phyloP scores from a whole-genome alignment of 2,797 vertebrate species.

The Manis pentadactyla region DNA sequence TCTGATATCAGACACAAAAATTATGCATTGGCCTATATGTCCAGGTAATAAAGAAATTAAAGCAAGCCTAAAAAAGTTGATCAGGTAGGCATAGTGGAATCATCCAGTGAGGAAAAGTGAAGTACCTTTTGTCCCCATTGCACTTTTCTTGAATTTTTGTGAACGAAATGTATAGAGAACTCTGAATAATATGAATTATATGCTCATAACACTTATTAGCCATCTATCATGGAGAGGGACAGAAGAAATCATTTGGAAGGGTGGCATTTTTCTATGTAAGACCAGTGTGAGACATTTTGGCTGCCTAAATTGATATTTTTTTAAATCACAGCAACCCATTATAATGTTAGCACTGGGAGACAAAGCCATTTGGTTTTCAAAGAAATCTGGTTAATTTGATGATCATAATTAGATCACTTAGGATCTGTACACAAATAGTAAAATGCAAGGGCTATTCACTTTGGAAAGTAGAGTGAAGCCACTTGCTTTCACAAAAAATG shows the following conservation, averaged over 20 bases:
- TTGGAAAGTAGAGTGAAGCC: neutral
- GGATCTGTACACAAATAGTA: neutral
- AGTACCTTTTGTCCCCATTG: constrained; percentile 7
- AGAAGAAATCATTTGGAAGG: neutral
- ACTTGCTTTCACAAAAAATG: neutral
- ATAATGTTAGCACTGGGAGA: neutral
- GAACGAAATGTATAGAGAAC: neutral
- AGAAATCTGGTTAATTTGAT: constrained; percentile 24
- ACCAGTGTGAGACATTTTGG: neutral
- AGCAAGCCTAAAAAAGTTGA: neutral
- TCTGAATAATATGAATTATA: neutral
- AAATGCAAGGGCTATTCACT: neutral
- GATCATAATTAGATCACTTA: neutral
- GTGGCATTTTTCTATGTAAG: neutral
- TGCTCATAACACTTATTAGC: neutral
- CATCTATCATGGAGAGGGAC: neutral
- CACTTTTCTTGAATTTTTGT: constrained; percentile 24
- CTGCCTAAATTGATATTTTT: neutral
- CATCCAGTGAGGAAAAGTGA: neutral
- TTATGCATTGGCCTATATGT: neutral
- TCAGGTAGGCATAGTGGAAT: neutral
- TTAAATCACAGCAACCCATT: neutral
- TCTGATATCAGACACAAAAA: constrained; percentile 32
- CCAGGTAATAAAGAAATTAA: constrained; percentile 30
- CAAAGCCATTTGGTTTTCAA: constrained; percentile 44